Percentiles rank a stretch among this genome's conserved stretches.
Evolutionary conservation across 53 echinoderm and acorn worm genomes (phyloP).

Genomic region (Crossaster papposus): DNA sequence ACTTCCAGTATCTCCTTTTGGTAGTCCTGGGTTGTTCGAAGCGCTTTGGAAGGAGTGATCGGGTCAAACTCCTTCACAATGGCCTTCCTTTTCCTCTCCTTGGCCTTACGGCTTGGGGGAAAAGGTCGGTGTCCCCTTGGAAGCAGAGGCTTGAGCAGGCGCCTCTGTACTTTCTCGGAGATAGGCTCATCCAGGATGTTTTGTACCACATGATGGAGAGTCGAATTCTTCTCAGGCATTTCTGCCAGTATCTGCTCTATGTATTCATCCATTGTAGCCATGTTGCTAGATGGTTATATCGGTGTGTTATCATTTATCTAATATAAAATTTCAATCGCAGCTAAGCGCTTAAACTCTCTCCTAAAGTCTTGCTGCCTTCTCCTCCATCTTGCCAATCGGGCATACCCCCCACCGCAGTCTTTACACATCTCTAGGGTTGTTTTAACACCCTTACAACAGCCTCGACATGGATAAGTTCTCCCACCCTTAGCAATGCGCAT

Average conservation of each 20-base stretch:
- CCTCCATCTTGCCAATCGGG: background rate
- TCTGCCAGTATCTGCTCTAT: too few species aligned
- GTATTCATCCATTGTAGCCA: too few species aligned
- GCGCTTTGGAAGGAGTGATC: too few species aligned
- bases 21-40: too few species aligned
- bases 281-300: background rate
- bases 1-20: too few species aligned
- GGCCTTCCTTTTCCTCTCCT: background rate
- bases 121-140: too few species aligned
- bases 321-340: background rate
- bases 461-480: background rate
- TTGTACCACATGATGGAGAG: background rate
- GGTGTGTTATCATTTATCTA: background rate
- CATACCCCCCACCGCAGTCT: background rate
- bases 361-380: background rate
- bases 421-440: background rate
- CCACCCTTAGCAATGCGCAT: background rate
- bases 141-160: too few species aligned
- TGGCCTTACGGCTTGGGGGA: too few species aligned
- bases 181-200: constrained; percentile 15
- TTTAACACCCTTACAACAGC: background rate
- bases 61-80: constrained; percentile 1
- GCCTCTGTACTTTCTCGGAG: background rate
- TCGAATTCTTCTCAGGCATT: too few species aligned
- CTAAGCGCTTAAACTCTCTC: background rate